Percentiles rank a stretch among this genome's conserved stretches.
These are phyloP conservation scores for Brachyhypopomus occidentalis DNA, from an alignment of 2,113 vertebrate species.

Conservation along the genomic window DNA sequence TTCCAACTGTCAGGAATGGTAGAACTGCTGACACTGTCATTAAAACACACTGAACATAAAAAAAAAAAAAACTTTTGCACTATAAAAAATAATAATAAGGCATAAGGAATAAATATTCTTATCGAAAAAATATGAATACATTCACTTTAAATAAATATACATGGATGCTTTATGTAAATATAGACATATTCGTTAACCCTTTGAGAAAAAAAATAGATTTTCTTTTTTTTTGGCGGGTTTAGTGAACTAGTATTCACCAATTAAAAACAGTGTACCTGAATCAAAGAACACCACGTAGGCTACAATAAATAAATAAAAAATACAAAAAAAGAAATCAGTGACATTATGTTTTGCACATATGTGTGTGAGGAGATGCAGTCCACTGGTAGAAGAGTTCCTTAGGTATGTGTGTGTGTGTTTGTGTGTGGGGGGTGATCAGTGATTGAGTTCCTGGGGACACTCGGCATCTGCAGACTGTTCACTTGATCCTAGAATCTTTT, in stretches of 20 bases:
- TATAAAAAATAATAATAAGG: slow-evolving; percentile 67
- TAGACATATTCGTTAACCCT: slow-evolving; percentile 71
- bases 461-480: slow-evolving; percentile 79
- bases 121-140: slow-evolving; percentile 71
- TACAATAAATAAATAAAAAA: slow-evolving; percentile 77
- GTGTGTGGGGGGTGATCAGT: slow-evolving; percentile 45
- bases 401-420: slow-evolving; percentile 54
- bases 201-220: slow-evolving; percentile 70
- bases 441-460: slow-evolving; percentile 76
- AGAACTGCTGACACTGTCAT: slow-evolving; percentile 33
- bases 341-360: slow-evolving; percentile 53
- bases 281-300: slow-evolving; percentile 71
- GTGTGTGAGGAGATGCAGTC: slow-evolving; percentile 23
- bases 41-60: slow-evolving; percentile 61
- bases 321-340: slow-evolving; percentile 69
- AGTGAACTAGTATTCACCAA: slow-evolving; percentile 58
- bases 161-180: slow-evolving; percentile 70
- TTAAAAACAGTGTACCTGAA: slow-evolving; percentile 79
- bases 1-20: slow-evolving; percentile 50
- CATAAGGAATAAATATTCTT: slow-evolving; percentile 76
- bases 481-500: slow-evolving; percentile 80
- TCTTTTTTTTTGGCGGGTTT: slow-evolving; percentile 64
- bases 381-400: slow-evolving; percentile 59
- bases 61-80: slow-evolving; percentile 60
- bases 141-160: slow-evolving; percentile 78